These are phyloP conservation scores for Macrostomum cliftonense DNA, from an alignment of 2,888 invertebrate species.

Conservation along the genomic window DNA sequence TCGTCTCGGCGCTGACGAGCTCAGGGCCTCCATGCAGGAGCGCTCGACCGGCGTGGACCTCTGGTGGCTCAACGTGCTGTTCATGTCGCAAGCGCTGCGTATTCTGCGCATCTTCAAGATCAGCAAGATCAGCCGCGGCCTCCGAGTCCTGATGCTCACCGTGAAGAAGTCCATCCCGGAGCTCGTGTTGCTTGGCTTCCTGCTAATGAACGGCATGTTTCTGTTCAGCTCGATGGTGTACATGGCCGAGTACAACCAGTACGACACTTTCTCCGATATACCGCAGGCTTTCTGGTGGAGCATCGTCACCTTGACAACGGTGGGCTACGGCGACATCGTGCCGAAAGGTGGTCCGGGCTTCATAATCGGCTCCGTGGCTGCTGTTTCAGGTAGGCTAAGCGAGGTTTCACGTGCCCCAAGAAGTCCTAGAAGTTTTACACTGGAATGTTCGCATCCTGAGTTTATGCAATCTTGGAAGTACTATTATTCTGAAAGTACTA, in stretches of 20 bases:
- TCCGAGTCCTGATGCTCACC: conserved; percentile 30
- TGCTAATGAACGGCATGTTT: conserved; percentile 30
- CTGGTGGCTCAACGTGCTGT: conserved; percentile 9
- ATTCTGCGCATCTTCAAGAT: conserved; percentile 11
- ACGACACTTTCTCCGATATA: conserved; percentile 14
- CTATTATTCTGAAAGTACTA: no score
- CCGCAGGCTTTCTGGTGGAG: conserved; percentile 12
- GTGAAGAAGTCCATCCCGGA: conserved; percentile 31
- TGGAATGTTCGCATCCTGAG: no score
- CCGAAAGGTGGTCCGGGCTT: conserved; percentile 11
- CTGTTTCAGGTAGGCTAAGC: conserved; percentile 10
- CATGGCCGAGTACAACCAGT: conserved; percentile 22
- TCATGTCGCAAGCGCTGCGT: conserved; percentile 10
- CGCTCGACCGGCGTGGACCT: not conserved
- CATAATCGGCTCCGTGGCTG: conserved; percentile 9
- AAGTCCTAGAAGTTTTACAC: no score
- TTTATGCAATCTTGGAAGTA: no score
- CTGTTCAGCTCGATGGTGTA: conserved; percentile 31
- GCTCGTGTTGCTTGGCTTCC: conserved; percentile 28
- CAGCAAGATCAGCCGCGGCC: conserved; percentile 20
- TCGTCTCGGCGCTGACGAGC: not conserved
- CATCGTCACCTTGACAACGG: conserved; percentile 12
- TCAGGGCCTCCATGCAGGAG: no score
- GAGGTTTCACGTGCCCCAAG: no score
- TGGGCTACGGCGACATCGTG: conserved; percentile 11